Percentiles rank a stretch among this genome's conserved stretches.
These are phyloP conservation scores for Tachina grossa DNA, from an alignment of 2,888 invertebrate genomes.

Conservation along the genomic window DNA sequence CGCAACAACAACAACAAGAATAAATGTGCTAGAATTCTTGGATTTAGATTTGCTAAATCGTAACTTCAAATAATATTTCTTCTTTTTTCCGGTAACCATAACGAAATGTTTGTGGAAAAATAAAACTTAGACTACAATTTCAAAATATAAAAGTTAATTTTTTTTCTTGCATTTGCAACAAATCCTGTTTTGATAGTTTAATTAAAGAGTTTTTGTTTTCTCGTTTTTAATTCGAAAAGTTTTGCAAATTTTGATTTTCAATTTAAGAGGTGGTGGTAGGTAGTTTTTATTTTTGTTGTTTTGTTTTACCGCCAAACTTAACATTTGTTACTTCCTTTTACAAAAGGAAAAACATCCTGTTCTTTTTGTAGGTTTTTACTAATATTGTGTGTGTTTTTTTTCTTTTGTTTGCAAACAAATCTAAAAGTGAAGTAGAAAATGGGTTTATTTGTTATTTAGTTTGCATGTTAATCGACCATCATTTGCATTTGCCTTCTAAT, in stretches of 20 bases:
- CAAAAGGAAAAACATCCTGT: constrained; percentile 43
- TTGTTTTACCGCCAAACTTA: constrained; percentile 59
- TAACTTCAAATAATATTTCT: constrained; percentile 49
- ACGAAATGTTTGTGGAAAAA: constrained; percentile 16
- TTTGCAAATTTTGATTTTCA: constrained; percentile 8
- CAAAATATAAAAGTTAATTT: constrained; percentile 8
- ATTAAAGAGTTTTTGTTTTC: constrained; percentile 69
- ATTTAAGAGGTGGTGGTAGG: constrained; percentile 11
- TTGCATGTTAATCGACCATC: constrained; percentile 71
- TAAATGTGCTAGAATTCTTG: constrained; percentile 66
- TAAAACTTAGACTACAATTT: constrained; percentile 56
- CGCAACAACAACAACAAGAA: constrained; percentile 38
- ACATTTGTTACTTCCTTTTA: constrained; percentile 65
- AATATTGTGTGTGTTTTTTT: constrained; percentile 10
- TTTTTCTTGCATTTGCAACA: constrained; percentile 57
- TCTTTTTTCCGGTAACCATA: constrained; percentile 48
- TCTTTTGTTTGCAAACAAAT: constrained; percentile 4
- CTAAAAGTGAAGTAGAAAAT: constrained; percentile 10
- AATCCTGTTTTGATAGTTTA: constrained; percentile 72
- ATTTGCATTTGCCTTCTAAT: constrained; percentile 52
- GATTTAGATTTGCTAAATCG: constrained; percentile 61
- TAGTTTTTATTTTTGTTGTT: constrained; percentile 42
- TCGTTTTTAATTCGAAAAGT: constrained; percentile 20
- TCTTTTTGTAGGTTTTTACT: constrained; percentile 9
- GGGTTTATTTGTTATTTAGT: constrained; percentile 30